Evolutionary conservation across 2,888 invertebrate species (phyloP).

Genomic region (Heliothis peltigera): DNA sequence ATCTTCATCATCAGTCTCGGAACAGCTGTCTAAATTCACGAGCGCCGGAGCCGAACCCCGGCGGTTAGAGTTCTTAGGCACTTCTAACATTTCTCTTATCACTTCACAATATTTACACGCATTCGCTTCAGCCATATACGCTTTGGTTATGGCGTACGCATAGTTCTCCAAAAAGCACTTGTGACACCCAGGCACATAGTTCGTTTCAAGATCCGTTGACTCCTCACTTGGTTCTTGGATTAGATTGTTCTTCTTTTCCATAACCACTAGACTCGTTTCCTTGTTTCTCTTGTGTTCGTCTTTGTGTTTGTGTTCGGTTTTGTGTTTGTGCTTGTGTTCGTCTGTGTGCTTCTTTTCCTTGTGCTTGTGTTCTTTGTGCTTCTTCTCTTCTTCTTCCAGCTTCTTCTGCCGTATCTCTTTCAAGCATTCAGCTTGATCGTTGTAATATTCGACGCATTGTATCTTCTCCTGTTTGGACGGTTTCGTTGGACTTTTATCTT

Average conservation of each 20-base stretch:
- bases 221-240: conserved; percentile 84
- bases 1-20: conserved; percentile 84
- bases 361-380: conserved; percentile 78
- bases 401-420: conserved; percentile 85
- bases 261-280: conserved; percentile 76
- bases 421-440: conserved; percentile 91
- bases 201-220: conserved; percentile 81
- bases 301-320: conserved; percentile 76
- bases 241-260: conserved; percentile 79
- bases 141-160: conserved; percentile 85
- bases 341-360: conserved; percentile 76
- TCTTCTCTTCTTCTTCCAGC: conserved; percentile 80
- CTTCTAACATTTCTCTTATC: conserved; percentile 84
- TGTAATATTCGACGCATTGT: conserved; percentile 90
- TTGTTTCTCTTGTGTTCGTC: conserved; percentile 80
- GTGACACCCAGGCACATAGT: conserved; percentile 84
- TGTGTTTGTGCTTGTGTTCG: conserved; percentile 76
- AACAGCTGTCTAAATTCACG: conserved; percentile 83
- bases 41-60: conserved; percentile 90
- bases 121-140: conserved; percentile 82
- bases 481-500: conserved; percentile 79
- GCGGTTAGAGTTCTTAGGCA: conserved; percentile 81
- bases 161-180: conserved; percentile 88
- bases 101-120: conserved; percentile 88
- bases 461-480: conserved; percentile 80